Percentiles rank a stretch among this genome's conserved stretches.
Conservation (phyloP, 2,113 vertebrate genomes). For the Rhea pennata region DNA sequence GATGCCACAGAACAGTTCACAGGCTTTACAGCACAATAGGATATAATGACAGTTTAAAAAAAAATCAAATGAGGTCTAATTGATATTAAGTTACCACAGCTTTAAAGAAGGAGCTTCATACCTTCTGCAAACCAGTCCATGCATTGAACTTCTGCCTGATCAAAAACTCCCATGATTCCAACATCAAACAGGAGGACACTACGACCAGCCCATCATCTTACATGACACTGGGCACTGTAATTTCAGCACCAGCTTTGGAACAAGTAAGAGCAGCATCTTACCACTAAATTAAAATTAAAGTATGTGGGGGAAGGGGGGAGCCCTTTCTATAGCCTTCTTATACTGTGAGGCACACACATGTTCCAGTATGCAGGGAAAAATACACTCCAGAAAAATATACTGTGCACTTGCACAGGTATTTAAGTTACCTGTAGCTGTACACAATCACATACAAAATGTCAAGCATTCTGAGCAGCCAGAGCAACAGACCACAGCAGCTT, state of each 20-base stretch:
- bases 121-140: not conserved
- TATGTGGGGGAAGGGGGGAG: not conserved
- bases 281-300: rapidly evolving
- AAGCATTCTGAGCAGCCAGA: not conserved
- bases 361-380: not conserved
- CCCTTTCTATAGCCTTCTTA: not conserved
- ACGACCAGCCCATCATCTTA: not conserved
- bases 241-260: not conserved
- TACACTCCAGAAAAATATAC: not conserved
- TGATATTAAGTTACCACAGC: not conserved
- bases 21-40: slow-evolving; percentile 17
- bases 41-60: not conserved
- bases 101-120: not conserved
- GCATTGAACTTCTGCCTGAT: not conserved
- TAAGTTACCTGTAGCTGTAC: not conserved
- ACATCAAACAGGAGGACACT: not conserved
- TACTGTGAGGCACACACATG: not conserved
- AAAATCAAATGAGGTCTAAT: not conserved
- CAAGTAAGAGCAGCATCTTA: not conserved
- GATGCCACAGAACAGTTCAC: slow-evolving; percentile 4
- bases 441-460: not conserved
- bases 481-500: not conserved
- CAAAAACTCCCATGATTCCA: not conserved
- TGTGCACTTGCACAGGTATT: not conserved
- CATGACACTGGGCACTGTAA: not conserved